Evolutionary conservation across 1,140 invertebrate species (phyloP).

Genomic region (Ceratina japonica): DNA sequence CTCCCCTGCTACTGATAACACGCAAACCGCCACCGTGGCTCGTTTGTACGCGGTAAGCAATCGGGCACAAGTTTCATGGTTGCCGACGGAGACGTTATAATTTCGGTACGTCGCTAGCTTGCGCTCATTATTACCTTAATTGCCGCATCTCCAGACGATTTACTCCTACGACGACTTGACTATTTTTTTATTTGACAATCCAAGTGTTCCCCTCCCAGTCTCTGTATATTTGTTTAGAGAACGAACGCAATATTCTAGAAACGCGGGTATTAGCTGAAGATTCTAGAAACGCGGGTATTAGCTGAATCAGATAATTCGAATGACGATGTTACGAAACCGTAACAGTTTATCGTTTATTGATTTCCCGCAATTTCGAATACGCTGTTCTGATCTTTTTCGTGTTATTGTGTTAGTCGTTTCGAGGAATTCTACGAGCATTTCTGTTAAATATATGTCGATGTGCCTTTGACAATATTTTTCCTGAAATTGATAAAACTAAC

Average conservation of each 20-base stretch:
- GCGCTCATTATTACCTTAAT: too few relatives aligned
- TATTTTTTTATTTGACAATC: not conserved
- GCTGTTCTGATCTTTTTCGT: not conserved
- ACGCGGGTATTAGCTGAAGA: not conserved
- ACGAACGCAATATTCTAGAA: not conserved
- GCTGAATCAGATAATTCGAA: not conserved
- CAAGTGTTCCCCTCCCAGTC: not conserved
- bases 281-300: not conserved
- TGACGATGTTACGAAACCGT: not conserved
- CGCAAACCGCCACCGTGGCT: conserved; percentile 16
- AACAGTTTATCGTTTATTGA: conserved; percentile 46
- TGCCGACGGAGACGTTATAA: not conserved
- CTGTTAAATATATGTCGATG: too few relatives aligned
- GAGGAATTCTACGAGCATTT: too few relatives aligned
- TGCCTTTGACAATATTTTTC: too few relatives aligned
- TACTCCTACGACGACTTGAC: not conserved
- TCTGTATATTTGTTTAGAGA: not conserved
- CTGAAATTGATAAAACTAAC: too few relatives aligned
- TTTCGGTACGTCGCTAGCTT: conserved; percentile 1
- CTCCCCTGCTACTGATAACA: conserved; percentile 19
- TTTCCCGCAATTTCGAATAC: conserved; percentile 32
- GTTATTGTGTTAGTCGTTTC: not conserved
- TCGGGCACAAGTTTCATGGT: conserved; percentile 9
- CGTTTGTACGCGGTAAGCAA: not conserved
- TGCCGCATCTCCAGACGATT: not conserved